A percentile compares a stretch with the other conserved stretches of the same genome.
phyloP scores from a whole-genome alignment of 2,797 vertebrate species.

The Amniataba percoides region DNA sequence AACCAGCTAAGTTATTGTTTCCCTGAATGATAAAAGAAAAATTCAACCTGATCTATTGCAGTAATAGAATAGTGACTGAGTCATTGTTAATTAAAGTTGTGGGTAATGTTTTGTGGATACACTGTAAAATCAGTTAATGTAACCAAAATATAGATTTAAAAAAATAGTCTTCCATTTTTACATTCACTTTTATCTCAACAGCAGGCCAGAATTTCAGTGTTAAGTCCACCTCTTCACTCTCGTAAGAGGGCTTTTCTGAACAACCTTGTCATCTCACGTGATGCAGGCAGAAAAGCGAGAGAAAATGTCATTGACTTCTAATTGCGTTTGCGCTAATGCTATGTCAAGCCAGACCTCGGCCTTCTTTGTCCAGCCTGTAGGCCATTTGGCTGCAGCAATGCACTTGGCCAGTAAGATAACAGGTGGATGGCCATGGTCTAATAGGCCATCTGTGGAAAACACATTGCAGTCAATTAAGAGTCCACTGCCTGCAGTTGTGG shows the following conservation, averaged over 20 bases:
- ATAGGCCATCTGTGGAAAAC: slow-evolving; percentile 84
- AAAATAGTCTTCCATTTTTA: slow-evolving; percentile 25
- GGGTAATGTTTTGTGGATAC: background rate
- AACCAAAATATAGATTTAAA: background rate
- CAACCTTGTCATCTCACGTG: slow-evolving; percentile 59
- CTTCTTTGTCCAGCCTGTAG: slow-evolving; percentile 72
- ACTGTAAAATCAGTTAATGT: slow-evolving; percentile 7
- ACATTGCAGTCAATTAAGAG: slow-evolving; percentile 83
- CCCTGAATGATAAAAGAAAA: too few species aligned
- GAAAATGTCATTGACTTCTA: slow-evolving; percentile 74
- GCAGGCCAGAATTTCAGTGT: slow-evolving; percentile 19
- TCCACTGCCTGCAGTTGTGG: slow-evolving; percentile 77
- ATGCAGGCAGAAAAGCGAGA: slow-evolving; percentile 38
- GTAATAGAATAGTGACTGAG: background rate
- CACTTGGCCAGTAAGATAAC: slow-evolving; percentile 71
- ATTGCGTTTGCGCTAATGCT: slow-evolving; percentile 76
- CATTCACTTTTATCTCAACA: slow-evolving; percentile 11
- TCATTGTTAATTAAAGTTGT: slow-evolving; percentile 11
- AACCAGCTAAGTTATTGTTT: too few species aligned
- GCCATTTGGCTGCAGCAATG: slow-evolving; percentile 77
- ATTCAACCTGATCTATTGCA: background rate
- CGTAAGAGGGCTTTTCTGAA: slow-evolving; percentile 44
- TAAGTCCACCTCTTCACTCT: slow-evolving; percentile 30
- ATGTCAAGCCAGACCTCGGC: slow-evolving; percentile 59
- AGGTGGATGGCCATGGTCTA: slow-evolving; percentile 80